Percentiles rank a stretch among this genome's conserved stretches.
These are phyloP conservation scores for Xenopus petersii DNA, from an alignment of 2,797 vertebrate species.

Conservation along the genomic window DNA sequence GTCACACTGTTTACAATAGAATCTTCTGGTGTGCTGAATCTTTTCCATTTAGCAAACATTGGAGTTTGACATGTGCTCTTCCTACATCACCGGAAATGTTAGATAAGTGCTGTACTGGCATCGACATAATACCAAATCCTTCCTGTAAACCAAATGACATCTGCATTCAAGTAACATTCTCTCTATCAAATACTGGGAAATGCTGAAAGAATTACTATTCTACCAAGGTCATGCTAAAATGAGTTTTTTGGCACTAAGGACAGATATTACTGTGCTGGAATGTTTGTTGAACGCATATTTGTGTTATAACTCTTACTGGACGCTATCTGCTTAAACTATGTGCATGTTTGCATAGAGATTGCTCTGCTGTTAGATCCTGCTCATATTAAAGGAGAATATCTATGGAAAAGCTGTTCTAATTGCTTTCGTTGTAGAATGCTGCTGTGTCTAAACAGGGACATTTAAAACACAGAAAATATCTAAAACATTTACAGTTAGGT, in stretches of 20 bases:
- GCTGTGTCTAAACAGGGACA: no score
- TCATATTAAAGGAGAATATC: not conserved
- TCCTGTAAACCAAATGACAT: slow-evolving; percentile 79
- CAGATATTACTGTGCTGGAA: slow-evolving; percentile 60
- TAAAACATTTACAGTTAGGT: no score
- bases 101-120: slow-evolving; percentile 78
- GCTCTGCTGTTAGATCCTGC: slow-evolving; percentile 67
- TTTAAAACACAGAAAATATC: no score
- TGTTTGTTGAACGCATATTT: slow-evolving; percentile 69
- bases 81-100: slow-evolving; percentile 73
- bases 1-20: slow-evolving; percentile 80
- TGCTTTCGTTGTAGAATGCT: no score
- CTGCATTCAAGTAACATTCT: slow-evolving; percentile 76
- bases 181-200: slow-evolving; percentile 76
- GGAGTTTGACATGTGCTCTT: slow-evolving; percentile 75
- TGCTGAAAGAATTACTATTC: slow-evolving; percentile 71
- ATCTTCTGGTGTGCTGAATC: slow-evolving; percentile 74
- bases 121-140: slow-evolving; percentile 75
- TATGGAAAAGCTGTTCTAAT: no score
- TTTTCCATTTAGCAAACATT: slow-evolving; percentile 74
- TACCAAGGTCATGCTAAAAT: slow-evolving; percentile 75
- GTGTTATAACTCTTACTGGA: slow-evolving; percentile 65
- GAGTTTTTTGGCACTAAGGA: slow-evolving; percentile 68
- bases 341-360: slow-evolving; percentile 61
- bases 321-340: slow-evolving; percentile 61